Evolutionary conservation across 2,113 vertebrate genomes (phyloP).

Genomic region (Syngnathoides biaculeatus): DNA sequence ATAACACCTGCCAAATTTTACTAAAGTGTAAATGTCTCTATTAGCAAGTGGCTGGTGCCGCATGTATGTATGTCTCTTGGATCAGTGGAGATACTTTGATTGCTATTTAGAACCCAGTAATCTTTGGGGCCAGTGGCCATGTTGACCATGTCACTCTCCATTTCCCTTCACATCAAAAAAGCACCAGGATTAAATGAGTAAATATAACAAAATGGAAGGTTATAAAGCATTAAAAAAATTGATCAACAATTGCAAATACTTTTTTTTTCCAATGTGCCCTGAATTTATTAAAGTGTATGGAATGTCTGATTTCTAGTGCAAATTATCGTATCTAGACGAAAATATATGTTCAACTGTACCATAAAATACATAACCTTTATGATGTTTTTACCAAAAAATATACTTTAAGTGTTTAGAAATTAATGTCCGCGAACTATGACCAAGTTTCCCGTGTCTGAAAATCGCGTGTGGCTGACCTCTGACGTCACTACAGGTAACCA

Average conservation of each 20-base stretch:
- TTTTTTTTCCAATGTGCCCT: neutral
- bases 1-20: slow-evolving; percentile 97
- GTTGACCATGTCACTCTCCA: slow-evolving; percentile 44
- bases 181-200: slow-evolving; percentile 29
- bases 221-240: neutral
- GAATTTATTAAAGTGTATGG: neutral
- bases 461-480: too few species aligned
- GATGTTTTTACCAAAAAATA: too few species aligned
- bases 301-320: too few species aligned
- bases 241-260: neutral
- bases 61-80: slow-evolving; percentile 82
- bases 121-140: slow-evolving; percentile 60
- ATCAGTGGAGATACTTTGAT: slow-evolving; percentile 82
- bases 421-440: too few species aligned
- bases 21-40: slow-evolving; percentile 98
- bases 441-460: too few species aligned
- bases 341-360: too few species aligned
- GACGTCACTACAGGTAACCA: too few species aligned
- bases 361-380: too few species aligned
- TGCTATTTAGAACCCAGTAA: slow-evolving; percentile 64
- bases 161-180: slow-evolving; percentile 36
- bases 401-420: too few species aligned
- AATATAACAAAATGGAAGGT: neutral
- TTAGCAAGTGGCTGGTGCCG: slow-evolving; percentile 84
- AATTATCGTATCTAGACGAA: too few species aligned